A percentile compares a stretch with the other conserved stretches of the same genome.
Evolutionary conservation across 2,113 vertebrate genomes (phyloP).

Genomic region (Propithecus coquereli): DNA sequence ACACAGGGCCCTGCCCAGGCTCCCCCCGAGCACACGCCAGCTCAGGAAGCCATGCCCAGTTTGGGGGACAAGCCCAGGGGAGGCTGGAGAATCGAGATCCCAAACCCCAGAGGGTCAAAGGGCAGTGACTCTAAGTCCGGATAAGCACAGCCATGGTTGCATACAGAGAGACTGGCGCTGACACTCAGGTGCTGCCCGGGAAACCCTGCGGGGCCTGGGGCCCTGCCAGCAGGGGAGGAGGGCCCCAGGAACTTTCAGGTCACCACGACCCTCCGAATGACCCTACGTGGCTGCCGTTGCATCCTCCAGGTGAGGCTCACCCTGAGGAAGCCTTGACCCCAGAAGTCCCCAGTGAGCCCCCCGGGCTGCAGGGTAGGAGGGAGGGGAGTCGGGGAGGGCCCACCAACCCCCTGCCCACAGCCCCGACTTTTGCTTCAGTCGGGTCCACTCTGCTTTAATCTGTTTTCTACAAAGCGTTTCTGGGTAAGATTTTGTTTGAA

Average conservation of each 20-base stretch:
- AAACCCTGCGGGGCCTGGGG: neutral
- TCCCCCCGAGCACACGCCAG: neutral
- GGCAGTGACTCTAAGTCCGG: neutral
- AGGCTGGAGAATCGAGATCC: neutral
- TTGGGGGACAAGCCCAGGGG: neutral
- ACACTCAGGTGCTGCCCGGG: fast-evolving
- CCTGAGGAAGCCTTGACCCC: neutral
- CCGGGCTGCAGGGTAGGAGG: too few species aligned
- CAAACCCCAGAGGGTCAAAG: neutral
- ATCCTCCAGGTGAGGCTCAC: neutral
- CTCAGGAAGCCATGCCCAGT: fast-evolving
- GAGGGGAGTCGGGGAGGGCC: neutral
- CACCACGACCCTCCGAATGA: neutral
- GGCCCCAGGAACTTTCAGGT: neutral
- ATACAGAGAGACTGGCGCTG: fast-evolving
- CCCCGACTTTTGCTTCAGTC: neutral
- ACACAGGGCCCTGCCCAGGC: neutral
- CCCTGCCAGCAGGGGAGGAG: neutral
- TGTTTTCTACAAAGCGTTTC: neutral
- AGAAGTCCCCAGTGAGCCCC: neutral
- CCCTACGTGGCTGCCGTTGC: neutral
- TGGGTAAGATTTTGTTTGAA: constrained; percentile 49
- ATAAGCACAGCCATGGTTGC: neutral
- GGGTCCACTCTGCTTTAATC: constrained; percentile 45
- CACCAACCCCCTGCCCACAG: neutral